A percentile compares a stretch with the other conserved stretches of the same genome.
Evolutionary conservation across 2,888 invertebrate genomes (phyloP).

Genomic region (Ophonus ardosiacus): DNA sequence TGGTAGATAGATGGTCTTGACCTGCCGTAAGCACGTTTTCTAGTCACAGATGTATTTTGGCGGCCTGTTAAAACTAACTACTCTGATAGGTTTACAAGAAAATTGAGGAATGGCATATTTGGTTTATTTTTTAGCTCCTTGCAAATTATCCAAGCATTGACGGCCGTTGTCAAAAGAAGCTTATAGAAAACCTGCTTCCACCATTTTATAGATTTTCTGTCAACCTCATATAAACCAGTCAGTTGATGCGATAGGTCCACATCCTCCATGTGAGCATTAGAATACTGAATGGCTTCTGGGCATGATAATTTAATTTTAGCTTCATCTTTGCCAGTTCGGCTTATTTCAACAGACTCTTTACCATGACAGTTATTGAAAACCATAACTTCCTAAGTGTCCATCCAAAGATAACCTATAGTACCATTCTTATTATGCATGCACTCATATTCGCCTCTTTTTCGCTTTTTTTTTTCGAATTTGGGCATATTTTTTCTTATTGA

Average conservation of each 20-base stretch:
- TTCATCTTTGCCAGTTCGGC: constrained; percentile 66
- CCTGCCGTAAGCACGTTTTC: neutral
- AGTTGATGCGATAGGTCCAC: constrained; percentile 67
- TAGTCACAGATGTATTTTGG: neutral
- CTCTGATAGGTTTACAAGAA: neutral
- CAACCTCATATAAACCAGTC: constrained; percentile 66
- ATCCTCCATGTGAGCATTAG: constrained; percentile 62
- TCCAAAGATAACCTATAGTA: constrained; percentile 65
- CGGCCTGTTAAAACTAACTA: neutral
- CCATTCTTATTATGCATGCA: constrained; percentile 64
- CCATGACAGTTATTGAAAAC: constrained; percentile 66
- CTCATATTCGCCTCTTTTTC: constrained; percentile 61
- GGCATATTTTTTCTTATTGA: constrained; percentile 30
- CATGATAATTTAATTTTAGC: constrained; percentile 29
- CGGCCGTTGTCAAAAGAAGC: constrained; percentile 66
- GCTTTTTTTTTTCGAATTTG: neutral
- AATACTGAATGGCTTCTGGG: neutral
- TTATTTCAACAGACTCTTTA: constrained; percentile 3
- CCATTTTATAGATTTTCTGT: constrained; percentile 67
- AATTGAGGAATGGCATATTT: constrained; percentile 25
- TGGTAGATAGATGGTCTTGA: neutral
- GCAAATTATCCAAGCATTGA: constrained; percentile 63
- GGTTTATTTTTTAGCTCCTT: neutral
- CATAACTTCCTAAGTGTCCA: constrained; percentile 67
- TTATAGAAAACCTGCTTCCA: constrained; percentile 68